Conservation (phyloP, 2,797 vertebrate species). For the Notolabrus celidotus region DNA sequence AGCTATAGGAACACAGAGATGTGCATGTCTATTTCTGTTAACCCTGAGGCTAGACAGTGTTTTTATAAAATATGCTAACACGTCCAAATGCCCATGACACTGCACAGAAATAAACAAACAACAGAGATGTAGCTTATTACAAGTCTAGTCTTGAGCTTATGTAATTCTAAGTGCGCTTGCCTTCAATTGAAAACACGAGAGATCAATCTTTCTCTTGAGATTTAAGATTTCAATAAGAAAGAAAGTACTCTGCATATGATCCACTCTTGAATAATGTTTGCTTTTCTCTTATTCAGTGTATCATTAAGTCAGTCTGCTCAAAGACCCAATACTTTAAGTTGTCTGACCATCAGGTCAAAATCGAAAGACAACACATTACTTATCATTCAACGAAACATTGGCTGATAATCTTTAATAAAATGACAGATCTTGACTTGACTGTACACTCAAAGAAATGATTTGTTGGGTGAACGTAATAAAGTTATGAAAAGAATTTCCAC, state of each 20-base stretch:
- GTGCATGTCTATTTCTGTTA: slow-evolving; percentile 23
- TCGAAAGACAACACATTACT: too few relatives aligned
- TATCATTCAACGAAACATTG: too few relatives aligned
- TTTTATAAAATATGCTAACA: slow-evolving; percentile 30
- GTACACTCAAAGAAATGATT: too few relatives aligned
- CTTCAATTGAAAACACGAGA: not conserved
- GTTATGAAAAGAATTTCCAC: too few relatives aligned
- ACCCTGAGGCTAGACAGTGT: not conserved
- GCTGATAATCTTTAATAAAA: too few relatives aligned
- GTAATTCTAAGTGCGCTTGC: not conserved
- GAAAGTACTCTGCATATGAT: not conserved
- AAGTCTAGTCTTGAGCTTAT: not conserved
- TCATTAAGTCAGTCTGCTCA: not conserved
- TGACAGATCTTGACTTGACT: too few relatives aligned
- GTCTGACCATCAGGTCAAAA: not conserved
- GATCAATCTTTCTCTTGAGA: not conserved
- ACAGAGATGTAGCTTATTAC: not conserved
- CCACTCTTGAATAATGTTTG: not conserved
- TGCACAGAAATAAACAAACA: slow-evolving; percentile 25
- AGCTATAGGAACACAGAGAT: slow-evolving; percentile 15
- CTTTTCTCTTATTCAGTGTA: not conserved
- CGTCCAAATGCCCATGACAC: slow-evolving; percentile 1
- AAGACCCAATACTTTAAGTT: too few relatives aligned
- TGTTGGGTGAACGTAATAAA: too few relatives aligned
- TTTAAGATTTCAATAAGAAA: not conserved